Conservation (phyloP, 37 sponge, comb jelly and placozoan genomes). For the Ephydatia muelleri region DNA sequence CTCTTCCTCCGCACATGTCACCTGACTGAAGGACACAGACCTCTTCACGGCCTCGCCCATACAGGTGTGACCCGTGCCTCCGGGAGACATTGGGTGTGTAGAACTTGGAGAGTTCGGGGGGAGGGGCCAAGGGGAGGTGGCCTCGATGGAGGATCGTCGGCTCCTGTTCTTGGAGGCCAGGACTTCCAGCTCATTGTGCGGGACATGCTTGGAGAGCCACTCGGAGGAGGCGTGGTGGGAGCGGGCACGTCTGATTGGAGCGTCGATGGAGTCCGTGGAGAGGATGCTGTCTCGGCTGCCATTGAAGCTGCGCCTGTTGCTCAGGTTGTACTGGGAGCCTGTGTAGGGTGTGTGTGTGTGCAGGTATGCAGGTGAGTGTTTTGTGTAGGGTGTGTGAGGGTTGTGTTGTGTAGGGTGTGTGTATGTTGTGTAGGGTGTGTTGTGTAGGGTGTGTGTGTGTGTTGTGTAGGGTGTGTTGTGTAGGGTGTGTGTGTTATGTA, state of each 20-base stretch:
- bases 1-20: too few species aligned
- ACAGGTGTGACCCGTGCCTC: too few species aligned
- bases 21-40: background rate
- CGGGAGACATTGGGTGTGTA: background rate
- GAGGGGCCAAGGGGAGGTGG: conserved; percentile 5
- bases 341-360: background rate
- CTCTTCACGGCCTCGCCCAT: background rate
- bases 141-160: too few species aligned
- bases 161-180: conserved; percentile 6
- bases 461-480: too few species aligned
- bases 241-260: background rate
- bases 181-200: background rate
- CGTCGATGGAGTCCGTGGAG: too few species aligned
- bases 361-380: background rate
- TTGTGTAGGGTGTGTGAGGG: too few species aligned
- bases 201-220: background rate
- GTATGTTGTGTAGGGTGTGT: too few species aligned
- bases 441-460: too few species aligned
- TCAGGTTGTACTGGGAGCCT: background rate
- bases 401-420: too few species aligned
- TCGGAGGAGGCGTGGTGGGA: background rate
- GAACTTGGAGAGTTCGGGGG: background rate
- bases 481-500: too few species aligned
- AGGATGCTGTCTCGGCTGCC: too few species aligned
- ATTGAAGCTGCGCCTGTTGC: background rate